Conservation (phyloP, 2,888 invertebrate species). For the Lasioglossum zephyrum region DNA sequence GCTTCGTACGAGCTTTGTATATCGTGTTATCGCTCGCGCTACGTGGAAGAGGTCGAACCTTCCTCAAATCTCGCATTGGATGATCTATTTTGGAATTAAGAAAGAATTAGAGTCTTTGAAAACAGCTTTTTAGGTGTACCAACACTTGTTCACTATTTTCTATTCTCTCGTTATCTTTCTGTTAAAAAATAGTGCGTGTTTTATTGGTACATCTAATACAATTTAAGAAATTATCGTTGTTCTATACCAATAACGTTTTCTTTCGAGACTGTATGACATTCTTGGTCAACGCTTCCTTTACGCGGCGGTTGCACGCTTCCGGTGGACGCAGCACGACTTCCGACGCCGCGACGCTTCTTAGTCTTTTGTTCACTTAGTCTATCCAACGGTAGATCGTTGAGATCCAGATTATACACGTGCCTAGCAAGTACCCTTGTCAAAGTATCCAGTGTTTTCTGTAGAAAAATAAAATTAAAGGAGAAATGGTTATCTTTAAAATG, state of each 20-base stretch:
- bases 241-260: constrained; percentile 79
- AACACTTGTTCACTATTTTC: constrained; percentile 13
- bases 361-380: constrained; percentile 92
- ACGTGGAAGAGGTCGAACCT: constrained; percentile 81
- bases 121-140: constrained; percentile 1
- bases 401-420: constrained; percentile 97
- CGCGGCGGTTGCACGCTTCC: constrained; percentile 82
- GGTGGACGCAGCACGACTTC: constrained; percentile 81
- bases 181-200: neutral
- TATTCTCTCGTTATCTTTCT: neutral
- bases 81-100: constrained; percentile 73
- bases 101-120: neutral
- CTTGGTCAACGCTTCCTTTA: constrained; percentile 81
- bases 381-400: constrained; percentile 93
- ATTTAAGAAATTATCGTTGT: neutral
- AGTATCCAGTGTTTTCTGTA: constrained; percentile 97
- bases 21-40: constrained; percentile 84
- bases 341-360: constrained; percentile 87
- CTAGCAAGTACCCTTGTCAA: constrained; percentile 96
- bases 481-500: neutral
- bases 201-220: constrained; percentile 7
- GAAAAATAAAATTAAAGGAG: constrained; percentile 32
- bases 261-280: constrained; percentile 76
- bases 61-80: constrained; percentile 79
- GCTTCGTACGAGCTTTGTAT: constrained; percentile 79